Evolutionary conservation across 2,888 invertebrate genomes (phyloP).

Genomic region (Caenorhabditis wallacei): DNA sequence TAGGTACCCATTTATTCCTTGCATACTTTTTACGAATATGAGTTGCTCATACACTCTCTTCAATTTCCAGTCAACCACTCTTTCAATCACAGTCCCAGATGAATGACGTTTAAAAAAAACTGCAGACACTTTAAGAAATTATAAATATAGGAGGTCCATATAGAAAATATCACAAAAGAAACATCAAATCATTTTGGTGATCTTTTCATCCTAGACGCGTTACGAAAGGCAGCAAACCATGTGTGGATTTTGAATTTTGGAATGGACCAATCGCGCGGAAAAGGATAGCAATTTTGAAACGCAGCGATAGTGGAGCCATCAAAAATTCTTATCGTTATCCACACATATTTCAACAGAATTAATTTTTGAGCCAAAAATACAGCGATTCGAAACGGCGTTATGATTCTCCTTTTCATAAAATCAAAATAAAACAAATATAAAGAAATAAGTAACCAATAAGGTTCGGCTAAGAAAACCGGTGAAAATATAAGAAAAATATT

Average conservation of each 20-base stretch:
- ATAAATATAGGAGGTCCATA: not conserved
- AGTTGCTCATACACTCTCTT: not conserved
- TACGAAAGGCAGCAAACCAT: conserved; percentile 18
- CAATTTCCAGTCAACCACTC: not conserved
- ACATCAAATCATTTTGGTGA: not conserved
- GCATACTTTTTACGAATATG: not conserved
- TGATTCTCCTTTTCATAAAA: conserved; percentile 44
- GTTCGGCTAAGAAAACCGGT: conserved; percentile 7
- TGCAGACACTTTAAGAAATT: not conserved
- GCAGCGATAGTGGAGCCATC: conserved; percentile 1
- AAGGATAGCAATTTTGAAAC: conserved; percentile 27
- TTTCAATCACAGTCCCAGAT: not conserved
- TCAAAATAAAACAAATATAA: not conserved
- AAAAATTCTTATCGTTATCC: not conserved
- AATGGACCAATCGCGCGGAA: conserved; percentile 33
- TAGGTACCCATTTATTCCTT: not conserved
- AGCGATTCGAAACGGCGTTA: conserved; percentile 20
- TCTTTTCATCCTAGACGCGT: not conserved
- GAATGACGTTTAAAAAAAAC: not conserved
- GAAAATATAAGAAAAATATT: conserved; percentile 1
- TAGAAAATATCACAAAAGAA: conserved; percentile 2
- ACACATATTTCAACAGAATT: not conserved
- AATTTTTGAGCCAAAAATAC: conserved; percentile 17
- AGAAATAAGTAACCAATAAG: conserved; percentile 24
- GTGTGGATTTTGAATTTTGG: conserved; percentile 32